Percentiles rank a stretch among this genome's conserved stretches.
Conservation (phyloP, 2,113 vertebrate genomes). For the Promerops cafer region DNA sequence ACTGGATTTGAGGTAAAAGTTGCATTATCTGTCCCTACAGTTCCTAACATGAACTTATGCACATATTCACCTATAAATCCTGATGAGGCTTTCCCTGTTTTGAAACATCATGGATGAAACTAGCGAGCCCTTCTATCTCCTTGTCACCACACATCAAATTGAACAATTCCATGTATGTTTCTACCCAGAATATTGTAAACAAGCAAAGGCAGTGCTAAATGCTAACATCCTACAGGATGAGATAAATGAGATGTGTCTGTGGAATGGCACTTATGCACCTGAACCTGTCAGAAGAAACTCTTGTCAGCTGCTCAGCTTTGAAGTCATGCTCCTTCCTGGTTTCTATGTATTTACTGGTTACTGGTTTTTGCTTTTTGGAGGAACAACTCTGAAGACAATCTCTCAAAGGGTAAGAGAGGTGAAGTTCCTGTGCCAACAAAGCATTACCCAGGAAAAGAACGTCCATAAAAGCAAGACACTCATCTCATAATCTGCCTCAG, state of each 20-base stretch:
- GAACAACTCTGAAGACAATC: not conserved
- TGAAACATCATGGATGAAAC: not conserved
- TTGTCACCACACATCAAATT: not conserved
- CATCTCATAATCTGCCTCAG: not conserved
- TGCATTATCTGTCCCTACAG: not conserved
- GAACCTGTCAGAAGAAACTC: not conserved
- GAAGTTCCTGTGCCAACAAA: not conserved
- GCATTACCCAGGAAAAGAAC: not conserved
- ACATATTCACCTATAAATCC: not conserved
- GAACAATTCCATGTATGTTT: accelerated
- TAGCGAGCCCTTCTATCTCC: not conserved
- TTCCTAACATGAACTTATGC: not conserved
- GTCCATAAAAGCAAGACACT: not conserved
- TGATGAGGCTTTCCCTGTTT: not conserved
- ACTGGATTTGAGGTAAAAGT: not conserved
- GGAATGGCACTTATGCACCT: not conserved
- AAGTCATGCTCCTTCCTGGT: not conserved
- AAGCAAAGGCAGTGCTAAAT: not conserved
- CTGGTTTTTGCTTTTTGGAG: not conserved
- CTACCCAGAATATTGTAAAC: not conserved
- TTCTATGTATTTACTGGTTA: not conserved
- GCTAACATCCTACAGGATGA: not conserved
- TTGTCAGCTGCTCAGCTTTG: not conserved
- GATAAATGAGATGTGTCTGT: accelerated
- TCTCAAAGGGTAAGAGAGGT: not conserved